Conservation (phyloP, 2,797 vertebrate genomes). For the Enteromius afrohamiltoni region DNA sequence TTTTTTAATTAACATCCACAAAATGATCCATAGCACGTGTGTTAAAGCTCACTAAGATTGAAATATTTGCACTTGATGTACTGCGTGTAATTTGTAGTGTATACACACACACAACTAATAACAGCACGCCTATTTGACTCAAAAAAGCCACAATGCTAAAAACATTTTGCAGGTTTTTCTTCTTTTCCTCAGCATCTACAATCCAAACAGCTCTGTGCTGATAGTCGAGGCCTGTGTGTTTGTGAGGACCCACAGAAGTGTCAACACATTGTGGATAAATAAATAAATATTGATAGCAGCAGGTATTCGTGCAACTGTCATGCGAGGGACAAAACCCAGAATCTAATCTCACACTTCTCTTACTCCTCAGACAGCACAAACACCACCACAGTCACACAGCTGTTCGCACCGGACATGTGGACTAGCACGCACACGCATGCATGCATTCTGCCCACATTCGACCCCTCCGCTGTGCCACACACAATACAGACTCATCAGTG, state of each 20-base stretch:
- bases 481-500: slow-evolving; percentile 65
- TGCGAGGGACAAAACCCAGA: slow-evolving; percentile 22
- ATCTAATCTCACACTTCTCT: slow-evolving; percentile 45
- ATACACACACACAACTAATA: too few relatives aligned
- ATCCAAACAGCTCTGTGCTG: neutral
- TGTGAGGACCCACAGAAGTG: slow-evolving; percentile 1
- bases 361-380: slow-evolving; percentile 31
- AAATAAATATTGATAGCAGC: slow-evolving; percentile 40
- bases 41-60: neutral
- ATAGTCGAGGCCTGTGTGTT: neutral
- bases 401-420: neutral
- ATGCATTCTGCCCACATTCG: slow-evolving; percentile 50
- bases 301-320: slow-evolving; percentile 13
- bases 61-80: neutral
- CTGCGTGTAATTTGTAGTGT: neutral
- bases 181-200: neutral
- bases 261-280: slow-evolving; percentile 15
- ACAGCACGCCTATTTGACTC: neutral
- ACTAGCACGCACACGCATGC: slow-evolving; percentile 52
- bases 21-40: neutral
- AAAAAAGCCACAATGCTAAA: neutral
- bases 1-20: neutral
- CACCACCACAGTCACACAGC: slow-evolving; percentile 13
- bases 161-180: neutral
- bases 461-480: slow-evolving; percentile 58